Base-by-base conservation (phyloP, 1,140 invertebrate species). In the Melanaphis sacchari region DNA sequence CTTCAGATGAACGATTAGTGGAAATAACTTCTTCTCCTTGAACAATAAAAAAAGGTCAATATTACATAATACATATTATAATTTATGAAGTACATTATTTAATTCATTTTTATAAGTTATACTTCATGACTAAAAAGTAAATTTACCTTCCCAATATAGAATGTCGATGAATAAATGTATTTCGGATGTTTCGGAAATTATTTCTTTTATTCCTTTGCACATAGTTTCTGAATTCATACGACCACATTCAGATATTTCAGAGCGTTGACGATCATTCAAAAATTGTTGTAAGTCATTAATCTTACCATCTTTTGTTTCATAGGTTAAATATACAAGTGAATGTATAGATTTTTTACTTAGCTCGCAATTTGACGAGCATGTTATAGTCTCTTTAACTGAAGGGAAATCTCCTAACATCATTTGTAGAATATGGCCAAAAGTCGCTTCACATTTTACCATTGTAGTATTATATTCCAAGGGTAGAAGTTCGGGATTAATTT, bases 121-220 rank as follows among this genome's bases (percentile, higher is more conserved):
- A 54, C 7, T 54, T 54, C 52, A 54, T 54, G 52, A 54, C 15
- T 54, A 54, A 54, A 54, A 24, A 26, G 22, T 18, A 21, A 26
- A 54, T 54, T 54, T 54, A 54, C 52, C 52, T 54, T 54, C 52
- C 52, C 52, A 66, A n/a, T n/a, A 66, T n/a, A 66, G 31, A n/a
- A 21, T 38, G 38, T 85, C 81, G n/a, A 85, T 84, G 2, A 93
- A 31, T 49, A 49, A 40, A 43, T 76, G 82, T 21, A 93, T 93
- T 31, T 85, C 81, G 26, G 92, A 93, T 52, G 22, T 7, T 21
- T 81, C n/a, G 9, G 36, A 81, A n/a, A 22, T 81, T 21, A 38
- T 81, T 36, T 36, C 11, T 81, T 81, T 81, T 21, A 21, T 21
- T 36, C 76, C 76, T 1, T 36, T 21, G n/a, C n/a, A 81, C 6